These are phyloP conservation scores for Pristis pectinata DNA, from an alignment of 2,797 vertebrate genomes.

Conservation along the genomic window DNA sequence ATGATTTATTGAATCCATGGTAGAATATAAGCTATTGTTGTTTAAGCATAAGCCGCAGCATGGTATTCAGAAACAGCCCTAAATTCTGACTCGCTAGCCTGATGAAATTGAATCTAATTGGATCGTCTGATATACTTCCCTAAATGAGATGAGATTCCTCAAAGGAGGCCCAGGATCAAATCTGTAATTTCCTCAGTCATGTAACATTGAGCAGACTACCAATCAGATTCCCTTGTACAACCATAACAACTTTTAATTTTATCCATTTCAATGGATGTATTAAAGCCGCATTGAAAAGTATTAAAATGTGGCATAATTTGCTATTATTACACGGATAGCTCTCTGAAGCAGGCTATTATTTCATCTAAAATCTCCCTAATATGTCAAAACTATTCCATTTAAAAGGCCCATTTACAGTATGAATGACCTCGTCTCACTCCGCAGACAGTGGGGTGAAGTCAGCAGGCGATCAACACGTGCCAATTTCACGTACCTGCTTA, in stretches of 20 bases:
- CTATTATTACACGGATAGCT: background rate
- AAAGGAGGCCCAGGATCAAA: background rate
- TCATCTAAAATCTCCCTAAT: background rate
- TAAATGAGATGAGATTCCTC: background rate
- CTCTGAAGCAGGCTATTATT: background rate
- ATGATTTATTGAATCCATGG: background rate
- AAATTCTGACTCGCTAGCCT: background rate
- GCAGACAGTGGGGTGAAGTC: background rate
- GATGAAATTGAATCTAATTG: background rate
- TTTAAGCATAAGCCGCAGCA: background rate
- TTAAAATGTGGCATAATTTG: background rate
- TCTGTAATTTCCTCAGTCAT: background rate
- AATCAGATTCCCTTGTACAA: background rate
- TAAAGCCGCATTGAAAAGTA: background rate
- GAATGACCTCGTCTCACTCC: background rate
- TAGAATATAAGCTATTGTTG: background rate
- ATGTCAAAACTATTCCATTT: background rate
- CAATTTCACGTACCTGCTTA: background rate
- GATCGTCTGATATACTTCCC: background rate
- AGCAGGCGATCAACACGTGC: background rate
- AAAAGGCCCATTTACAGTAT: background rate
- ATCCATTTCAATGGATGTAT: background rate
- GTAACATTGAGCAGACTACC: background rate
- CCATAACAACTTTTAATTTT: background rate
- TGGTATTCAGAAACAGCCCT: background rate